Percentiles rank a stretch among this genome's conserved stretches.
phyloP scores from a whole-genome alignment of 2,113 vertebrate species.

The Gymnarchus niloticus region DNA sequence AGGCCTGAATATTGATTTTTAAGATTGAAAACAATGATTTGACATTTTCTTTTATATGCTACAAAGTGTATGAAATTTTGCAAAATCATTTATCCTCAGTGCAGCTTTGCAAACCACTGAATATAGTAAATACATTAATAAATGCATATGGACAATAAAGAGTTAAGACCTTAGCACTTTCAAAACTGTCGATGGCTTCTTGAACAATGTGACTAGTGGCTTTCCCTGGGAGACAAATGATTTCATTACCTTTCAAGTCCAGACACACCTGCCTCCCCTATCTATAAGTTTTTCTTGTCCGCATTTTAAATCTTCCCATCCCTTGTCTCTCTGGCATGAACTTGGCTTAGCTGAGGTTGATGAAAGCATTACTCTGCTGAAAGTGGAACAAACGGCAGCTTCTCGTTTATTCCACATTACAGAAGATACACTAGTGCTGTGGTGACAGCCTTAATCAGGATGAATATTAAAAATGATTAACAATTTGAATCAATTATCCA shows the following conservation, averaged over 20 bases:
- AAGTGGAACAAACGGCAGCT: not conserved
- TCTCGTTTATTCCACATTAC: not conserved
- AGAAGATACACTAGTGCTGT: not conserved
- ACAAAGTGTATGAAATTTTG: not conserved
- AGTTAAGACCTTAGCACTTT: no score
- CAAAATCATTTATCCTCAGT: not conserved
- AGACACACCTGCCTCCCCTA: no score
- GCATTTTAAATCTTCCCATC: not conserved
- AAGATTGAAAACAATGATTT: no score
- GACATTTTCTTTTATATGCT: not conserved
- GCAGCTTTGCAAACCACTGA: no score
- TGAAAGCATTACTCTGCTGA: not conserved
- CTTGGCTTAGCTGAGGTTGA: not conserved
- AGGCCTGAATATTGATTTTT: no score
- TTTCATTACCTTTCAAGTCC: no score
- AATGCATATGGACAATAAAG: no score
- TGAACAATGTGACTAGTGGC: no score
- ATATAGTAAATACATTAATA: no score
- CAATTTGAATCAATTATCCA: conserved; percentile 25
- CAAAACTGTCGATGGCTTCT: no score
- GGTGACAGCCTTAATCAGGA: not conserved
- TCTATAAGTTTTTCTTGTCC: not conserved
- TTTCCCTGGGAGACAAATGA: no score
- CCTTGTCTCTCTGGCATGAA: not conserved
- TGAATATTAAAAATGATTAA: conserved; percentile 22